Evolutionary conservation across 2,888 invertebrate genomes (phyloP).

Genomic region (Oscheius sp.): DNA sequence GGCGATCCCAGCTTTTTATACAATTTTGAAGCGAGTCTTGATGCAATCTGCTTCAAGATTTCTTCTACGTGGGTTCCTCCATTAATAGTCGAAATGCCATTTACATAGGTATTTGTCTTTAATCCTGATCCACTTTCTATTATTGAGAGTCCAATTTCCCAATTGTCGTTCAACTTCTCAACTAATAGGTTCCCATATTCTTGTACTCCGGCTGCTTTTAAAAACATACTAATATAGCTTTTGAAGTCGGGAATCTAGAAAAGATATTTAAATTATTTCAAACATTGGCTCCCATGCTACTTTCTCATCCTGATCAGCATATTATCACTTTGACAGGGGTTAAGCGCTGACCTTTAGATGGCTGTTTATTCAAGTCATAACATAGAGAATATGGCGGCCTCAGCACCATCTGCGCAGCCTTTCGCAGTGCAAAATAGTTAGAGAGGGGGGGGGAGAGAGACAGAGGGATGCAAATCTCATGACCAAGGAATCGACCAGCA

Average conservation of each 20-base stretch:
- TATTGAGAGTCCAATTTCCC: conserved; percentile 95
- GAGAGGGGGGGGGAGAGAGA: too few species aligned
- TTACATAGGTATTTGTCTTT: conserved; percentile 98
- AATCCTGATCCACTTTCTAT: conserved; percentile 86
- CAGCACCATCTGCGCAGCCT: too few species aligned
- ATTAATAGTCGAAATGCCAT: conserved; percentile 96
- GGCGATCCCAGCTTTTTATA: conserved; percentile 89
- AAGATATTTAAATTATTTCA: neutral
- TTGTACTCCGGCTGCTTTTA: conserved; percentile 82
- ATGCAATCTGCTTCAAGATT: conserved; percentile 86
- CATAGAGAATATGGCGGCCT: too few species aligned
- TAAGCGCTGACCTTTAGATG: too few species aligned
- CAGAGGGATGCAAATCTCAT: too few species aligned
- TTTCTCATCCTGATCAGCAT: neutral
- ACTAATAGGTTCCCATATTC: conserved; percentile 87
- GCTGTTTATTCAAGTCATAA: too few species aligned
- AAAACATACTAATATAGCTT: conserved; percentile 91
- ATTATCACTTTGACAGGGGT: neutral
- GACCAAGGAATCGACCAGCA: neutral
- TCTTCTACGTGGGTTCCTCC: conserved; percentile 97
- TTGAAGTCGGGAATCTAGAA: conserved; percentile 84
- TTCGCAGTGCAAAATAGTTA: too few species aligned
- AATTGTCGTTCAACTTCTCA: conserved; percentile 83
- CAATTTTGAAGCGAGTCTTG: conserved; percentile 85
- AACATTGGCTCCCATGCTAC: neutral